A percentile compares a stretch with the other conserved stretches of the same genome.
Conservation (phyloP, 2,888 invertebrate species). For the Charanyca ferruginea region DNA sequence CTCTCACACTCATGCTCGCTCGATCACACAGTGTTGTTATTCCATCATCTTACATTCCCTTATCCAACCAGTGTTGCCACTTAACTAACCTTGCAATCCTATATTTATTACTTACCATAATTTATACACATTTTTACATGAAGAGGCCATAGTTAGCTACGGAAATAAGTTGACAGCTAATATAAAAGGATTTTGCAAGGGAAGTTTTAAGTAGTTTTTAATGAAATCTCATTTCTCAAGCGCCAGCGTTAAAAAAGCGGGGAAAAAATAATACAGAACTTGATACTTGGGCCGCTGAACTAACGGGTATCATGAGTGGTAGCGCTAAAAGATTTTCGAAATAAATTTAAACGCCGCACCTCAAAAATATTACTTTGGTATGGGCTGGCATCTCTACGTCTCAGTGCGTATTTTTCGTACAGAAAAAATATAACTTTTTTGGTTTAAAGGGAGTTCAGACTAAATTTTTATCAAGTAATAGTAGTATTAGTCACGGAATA, state of each 20-base stretch:
- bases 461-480: too few relatives aligned
- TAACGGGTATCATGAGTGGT: neutral
- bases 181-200: constrained; percentile 53
- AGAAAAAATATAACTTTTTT: too few relatives aligned
- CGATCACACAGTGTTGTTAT: too few relatives aligned
- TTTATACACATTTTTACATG: constrained; percentile 23
- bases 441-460: too few relatives aligned
- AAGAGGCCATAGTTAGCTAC: constrained; percentile 6
- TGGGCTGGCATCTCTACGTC: too few relatives aligned
- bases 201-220: constrained; percentile 65
- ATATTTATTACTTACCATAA: neutral
- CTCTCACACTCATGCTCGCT: too few relatives aligned
- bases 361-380: too few relatives aligned
- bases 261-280: constrained; percentile 35
- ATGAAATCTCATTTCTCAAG: constrained; percentile 62
- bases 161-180: constrained; percentile 36
- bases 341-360: neutral
- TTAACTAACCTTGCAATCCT: neutral
- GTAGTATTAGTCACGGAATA: too few relatives aligned
- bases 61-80: too few relatives aligned
- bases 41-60: too few relatives aligned
- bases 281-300: constrained; percentile 18
- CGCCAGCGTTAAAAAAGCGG: constrained; percentile 35
- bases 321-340: neutral
- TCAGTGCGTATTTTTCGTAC: too few relatives aligned